Evolutionary conservation across 2,113 vertebrate genomes (phyloP).

Genomic region (Motacilla alba): DNA sequence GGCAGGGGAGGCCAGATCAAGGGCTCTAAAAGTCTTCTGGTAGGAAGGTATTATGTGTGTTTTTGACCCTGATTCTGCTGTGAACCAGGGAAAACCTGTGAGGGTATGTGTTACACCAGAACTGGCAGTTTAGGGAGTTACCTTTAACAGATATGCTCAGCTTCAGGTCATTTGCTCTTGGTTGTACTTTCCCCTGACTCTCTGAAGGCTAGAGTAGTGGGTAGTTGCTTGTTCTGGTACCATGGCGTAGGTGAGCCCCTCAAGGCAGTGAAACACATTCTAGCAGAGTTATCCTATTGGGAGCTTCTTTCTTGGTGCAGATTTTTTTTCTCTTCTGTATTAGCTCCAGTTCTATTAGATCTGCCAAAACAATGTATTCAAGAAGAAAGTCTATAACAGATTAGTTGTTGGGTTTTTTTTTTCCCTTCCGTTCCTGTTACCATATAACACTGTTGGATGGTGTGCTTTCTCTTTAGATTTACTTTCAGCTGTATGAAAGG

Average conservation of each 20-base stretch:
- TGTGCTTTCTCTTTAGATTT: not conserved
- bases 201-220: not conserved
- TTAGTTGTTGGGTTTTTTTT: not conserved
- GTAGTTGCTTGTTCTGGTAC: not conserved
- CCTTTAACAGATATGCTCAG: not conserved
- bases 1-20: not conserved
- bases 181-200: not conserved
- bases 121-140: not conserved
- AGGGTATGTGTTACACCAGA: not conserved
- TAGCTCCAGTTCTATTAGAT: not conserved
- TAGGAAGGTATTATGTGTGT: rapidly evolving
- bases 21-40: not conserved
- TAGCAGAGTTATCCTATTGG: not conserved
- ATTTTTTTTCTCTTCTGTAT: not conserved
- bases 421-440: not conserved
- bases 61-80: not conserved
- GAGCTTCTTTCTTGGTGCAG: not conserved
- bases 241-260: rapidly evolving
- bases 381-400: not conserved
- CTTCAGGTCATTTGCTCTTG: not conserved
- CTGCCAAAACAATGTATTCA: not conserved
- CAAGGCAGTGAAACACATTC: not conserved
- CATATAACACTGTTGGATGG: not conserved
- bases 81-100: rapidly evolving
- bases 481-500: not conserved